phyloP scores from a whole-genome alignment of 1,140 invertebrate genomes.

The Cotesia chilonis region DNA sequence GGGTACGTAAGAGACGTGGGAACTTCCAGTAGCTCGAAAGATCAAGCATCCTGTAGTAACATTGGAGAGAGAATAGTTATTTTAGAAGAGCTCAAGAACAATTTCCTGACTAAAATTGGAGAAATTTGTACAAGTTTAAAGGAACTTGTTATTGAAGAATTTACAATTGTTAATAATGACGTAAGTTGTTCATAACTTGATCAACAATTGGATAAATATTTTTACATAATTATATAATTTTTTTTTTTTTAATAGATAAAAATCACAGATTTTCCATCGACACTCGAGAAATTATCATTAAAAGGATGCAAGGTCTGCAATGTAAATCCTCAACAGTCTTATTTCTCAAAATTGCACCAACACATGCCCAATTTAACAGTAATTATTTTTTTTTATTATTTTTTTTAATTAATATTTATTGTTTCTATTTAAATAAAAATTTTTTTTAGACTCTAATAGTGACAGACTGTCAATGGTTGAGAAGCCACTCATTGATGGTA shows the following conservation, averaged over 20 bases:
- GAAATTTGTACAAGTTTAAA: conserved; percentile 55
- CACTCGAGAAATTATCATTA: conserved; percentile 67
- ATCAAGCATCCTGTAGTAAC: not conserved
- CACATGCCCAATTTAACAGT: conserved; percentile 70
- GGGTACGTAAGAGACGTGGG: too few relatives aligned
- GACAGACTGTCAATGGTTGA: conserved; percentile 75
- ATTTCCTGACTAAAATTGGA: conserved; percentile 52
- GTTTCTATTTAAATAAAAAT: conserved; percentile 23
- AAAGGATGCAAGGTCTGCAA: conserved; percentile 67
- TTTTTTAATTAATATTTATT: conserved; percentile 19
- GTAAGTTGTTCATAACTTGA: conserved; percentile 47
- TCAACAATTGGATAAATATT: conserved; percentile 25
- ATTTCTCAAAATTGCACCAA: conserved; percentile 69
- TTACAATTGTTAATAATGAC: conserved; percentile 62
- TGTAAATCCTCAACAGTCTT: conserved; percentile 65
- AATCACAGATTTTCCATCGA: conserved; percentile 68
- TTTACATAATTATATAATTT: conserved; percentile 20
- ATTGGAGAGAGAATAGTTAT: conserved; percentile 32
- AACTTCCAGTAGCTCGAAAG: not conserved
- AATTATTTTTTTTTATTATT: conserved; percentile 34
- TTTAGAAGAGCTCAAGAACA: conserved; percentile 41
- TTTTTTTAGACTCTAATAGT: conserved; percentile 70
- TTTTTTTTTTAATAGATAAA: conserved; percentile 58
- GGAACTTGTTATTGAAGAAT: conserved; percentile 66
- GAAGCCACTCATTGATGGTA: conserved; percentile 73